Evolutionary conservation across 2,888 invertebrate species (phyloP), one percentile per base, ranked within the genome.

Genomic region (Octodonta nipae): DNA sequence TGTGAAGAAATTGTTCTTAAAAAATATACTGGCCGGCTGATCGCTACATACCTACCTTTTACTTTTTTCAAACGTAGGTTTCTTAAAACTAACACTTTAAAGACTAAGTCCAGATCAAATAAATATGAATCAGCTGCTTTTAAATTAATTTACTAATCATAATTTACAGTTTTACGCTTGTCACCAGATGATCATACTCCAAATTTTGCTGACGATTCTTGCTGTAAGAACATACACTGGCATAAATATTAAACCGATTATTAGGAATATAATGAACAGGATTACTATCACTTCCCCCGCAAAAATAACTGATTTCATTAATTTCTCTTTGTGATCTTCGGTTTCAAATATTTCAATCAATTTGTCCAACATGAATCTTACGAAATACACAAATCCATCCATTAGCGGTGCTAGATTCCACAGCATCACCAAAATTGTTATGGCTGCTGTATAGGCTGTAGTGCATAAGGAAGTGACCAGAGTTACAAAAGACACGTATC

Each of bases 281-380:
- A 60, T 46, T 2, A 57, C 43, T 11, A 55, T 36, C 17, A 60
- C 37, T 46, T 61, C 54, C 1, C 49, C 52, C 6, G 50, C 14
- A 35, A 61, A 56, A 7, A 58, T 26, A 2, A 47, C 37, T 3
- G 41, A 35, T 44, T 59, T 60, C n/a, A 54, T 38, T 4, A 49
- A 35, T 33, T 51, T 50, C 24, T 58, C 56, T 15, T 43, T 46
- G 5, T 34, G 42, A 32, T 48, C 47, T 6, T 42, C 29, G 0
- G 56, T 51, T 40, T 56, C 46, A 12, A 55, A 43, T 35, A 60
- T 59, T 26, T 60, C 59, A 11, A 61, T 54, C 12, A 50, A 30
- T 41, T 56, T 59, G 37, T 61, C 61, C 34, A 61, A 33, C 2
- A 55, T 28, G 35, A 60, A 61, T 28, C 60, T 42, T 5, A 50